Evolutionary conservation across 1,140 invertebrate genomes (phyloP).

Genomic region (Diabrotica virgifera): DNA sequence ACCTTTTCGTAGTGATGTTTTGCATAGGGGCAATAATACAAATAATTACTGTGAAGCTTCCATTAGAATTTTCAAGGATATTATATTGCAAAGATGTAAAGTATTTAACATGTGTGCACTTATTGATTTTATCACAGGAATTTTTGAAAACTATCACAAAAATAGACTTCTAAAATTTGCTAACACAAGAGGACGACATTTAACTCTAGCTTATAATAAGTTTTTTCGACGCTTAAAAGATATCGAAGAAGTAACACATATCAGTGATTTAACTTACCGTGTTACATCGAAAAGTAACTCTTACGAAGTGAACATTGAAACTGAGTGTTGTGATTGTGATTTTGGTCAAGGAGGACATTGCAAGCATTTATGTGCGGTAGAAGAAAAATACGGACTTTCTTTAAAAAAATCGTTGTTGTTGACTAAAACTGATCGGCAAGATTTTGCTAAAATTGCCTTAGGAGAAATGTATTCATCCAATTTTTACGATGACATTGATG

Average conservation of each 20-base stretch:
- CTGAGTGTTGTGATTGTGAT: conserved; percentile 22
- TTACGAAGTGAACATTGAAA: conserved; percentile 15
- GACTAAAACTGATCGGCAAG: conserved; percentile 13
- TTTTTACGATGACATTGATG: no score
- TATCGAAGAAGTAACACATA: conserved; percentile 4
- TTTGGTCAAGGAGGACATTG: conserved; percentile 15
- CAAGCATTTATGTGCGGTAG: conserved; percentile 20
- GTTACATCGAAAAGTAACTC: conserved; percentile 7
- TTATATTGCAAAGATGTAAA: conserved; percentile 19
- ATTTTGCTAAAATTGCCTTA: conserved; percentile 19
- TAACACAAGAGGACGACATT: conserved; percentile 11
- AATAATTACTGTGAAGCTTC: conserved; percentile 22
- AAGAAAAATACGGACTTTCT: conserved; percentile 16
- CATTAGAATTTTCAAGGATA: conserved; percentile 22
- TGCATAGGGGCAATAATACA: conserved; percentile 18
- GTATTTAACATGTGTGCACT: conserved; percentile 19
- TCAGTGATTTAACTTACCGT: conserved; percentile 11
- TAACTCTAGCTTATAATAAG: conserved; percentile 14
- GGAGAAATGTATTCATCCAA: no score
- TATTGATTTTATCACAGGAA: conserved; percentile 10
- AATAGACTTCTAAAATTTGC: conserved; percentile 7
- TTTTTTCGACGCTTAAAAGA: not conserved
- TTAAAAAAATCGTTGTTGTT: conserved; percentile 16
- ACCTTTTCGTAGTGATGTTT: not conserved
- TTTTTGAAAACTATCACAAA: conserved; percentile 24